A percentile compares a stretch with the other conserved stretches of the same genome.
These are phyloP conservation scores for Diabrotica balteata DNA, from an alignment of 2,888 invertebrate species.

Conservation along the genomic window DNA sequence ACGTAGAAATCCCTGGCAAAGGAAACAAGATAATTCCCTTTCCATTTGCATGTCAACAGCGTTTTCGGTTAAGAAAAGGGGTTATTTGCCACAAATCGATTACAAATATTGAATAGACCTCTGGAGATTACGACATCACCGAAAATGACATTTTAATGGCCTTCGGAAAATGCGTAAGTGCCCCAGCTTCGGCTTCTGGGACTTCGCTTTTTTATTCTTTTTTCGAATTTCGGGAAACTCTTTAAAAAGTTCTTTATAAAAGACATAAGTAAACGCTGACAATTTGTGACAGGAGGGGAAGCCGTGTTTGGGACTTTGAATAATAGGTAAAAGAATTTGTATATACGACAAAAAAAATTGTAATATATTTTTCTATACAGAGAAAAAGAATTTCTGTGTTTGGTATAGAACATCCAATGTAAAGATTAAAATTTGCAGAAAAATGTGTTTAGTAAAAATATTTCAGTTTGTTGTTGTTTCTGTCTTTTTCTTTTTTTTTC, in stretches of 20 bases:
- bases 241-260: not conserved
- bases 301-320: too few relatives aligned
- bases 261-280: not conserved
- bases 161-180: not conserved
- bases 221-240: not conserved
- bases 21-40: conserved; percentile 5
- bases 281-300: too few relatives aligned
- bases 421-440: too few relatives aligned
- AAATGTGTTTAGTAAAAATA: too few relatives aligned
- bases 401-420: too few relatives aligned
- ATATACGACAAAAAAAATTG: too few relatives aligned
- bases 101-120: conserved; percentile 17
- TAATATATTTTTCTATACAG: too few relatives aligned
- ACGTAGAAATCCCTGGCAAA: not conserved
- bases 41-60: conserved; percentile 16
- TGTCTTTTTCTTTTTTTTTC: too few relatives aligned
- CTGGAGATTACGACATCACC: conserved; percentile 2
- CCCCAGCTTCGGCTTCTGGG: not conserved
- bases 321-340: too few relatives aligned
- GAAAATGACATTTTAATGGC: conserved; percentile 1
- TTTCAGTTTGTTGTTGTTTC: too few relatives aligned
- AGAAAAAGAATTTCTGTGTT: too few relatives aligned
- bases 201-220: not conserved
- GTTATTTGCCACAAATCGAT: conserved; percentile 14
- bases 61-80: conserved; percentile 15